Percentiles rank a stretch among this genome's conserved stretches.
phyloP scores from a whole-genome alignment of 2,113 vertebrate species.

The Tetrao urogallus region DNA sequence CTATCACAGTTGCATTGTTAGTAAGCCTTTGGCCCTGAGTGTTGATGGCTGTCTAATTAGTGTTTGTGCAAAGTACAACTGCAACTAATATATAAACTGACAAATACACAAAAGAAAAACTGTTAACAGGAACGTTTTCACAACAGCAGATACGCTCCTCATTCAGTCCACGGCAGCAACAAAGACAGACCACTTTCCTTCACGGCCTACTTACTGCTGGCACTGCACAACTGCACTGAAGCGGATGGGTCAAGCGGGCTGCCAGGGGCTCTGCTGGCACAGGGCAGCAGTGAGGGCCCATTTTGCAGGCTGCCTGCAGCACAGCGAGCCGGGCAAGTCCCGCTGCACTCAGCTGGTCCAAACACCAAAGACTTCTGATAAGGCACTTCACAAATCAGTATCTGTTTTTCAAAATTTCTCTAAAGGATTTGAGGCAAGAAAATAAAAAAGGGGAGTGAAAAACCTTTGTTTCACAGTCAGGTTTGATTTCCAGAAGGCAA shows the following conservation, averaged over 20 bases:
- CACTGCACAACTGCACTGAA: slow-evolving; percentile 48
- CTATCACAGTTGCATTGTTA: slow-evolving; percentile 78
- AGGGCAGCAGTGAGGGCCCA: neutral
- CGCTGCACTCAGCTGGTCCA: neutral
- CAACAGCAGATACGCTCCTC: neutral
- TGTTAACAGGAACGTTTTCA: slow-evolving; percentile 53
- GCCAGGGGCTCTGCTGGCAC: slow-evolving; percentile 6
- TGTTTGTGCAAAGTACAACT: slow-evolving; percentile 75
- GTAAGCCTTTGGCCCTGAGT: slow-evolving; percentile 76
- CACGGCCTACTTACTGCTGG: neutral
- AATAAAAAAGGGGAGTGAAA: slow-evolving; percentile 18
- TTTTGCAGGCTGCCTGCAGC: neutral
- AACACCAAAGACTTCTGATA: neutral
- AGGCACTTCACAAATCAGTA: neutral
- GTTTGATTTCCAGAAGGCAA: slow-evolving; percentile 69
- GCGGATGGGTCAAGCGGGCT: slow-evolving; percentile 22
- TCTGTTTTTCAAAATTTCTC: neutral
- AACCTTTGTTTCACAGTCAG: slow-evolving; percentile 44
- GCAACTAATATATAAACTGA: slow-evolving; percentile 72
- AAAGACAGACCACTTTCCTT: slow-evolving; percentile 18
- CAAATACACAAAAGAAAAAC: slow-evolving; percentile 70
- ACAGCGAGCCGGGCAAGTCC: neutral
- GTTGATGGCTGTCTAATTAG: slow-evolving; percentile 80
- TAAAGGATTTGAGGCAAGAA: slow-evolving; percentile 7
- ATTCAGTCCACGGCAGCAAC: neutral